Conservation (phyloP, 2,113 vertebrate genomes). For the Rhabdomys dilectus region DNA sequence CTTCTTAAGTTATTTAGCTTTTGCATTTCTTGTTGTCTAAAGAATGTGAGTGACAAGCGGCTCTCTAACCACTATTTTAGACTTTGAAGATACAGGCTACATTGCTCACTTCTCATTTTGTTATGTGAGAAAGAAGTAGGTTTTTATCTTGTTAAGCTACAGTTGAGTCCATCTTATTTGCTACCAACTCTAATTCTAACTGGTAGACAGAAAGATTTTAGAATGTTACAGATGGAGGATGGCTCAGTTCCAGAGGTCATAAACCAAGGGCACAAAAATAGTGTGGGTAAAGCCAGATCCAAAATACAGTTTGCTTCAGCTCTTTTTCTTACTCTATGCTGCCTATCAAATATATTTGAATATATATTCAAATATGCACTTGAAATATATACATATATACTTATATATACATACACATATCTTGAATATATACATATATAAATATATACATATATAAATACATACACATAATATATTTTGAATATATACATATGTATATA, state of each 20-base stretch:
- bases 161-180: constrained; percentile 34
- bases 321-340: constrained; percentile 30
- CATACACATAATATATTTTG: background rate
- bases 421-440: background rate
- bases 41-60: constrained; percentile 7
- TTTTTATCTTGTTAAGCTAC: constrained; percentile 10
- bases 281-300: background rate
- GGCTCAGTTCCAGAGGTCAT: constrained; percentile 25
- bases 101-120: constrained; percentile 51
- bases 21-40: constrained; percentile 24
- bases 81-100: background rate
- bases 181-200: constrained; percentile 34
- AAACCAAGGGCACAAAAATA: constrained; percentile 49
- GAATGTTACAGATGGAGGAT: background rate
- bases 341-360: constrained; percentile 6
- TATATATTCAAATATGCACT: background rate
- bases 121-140: constrained; percentile 34
- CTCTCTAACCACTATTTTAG: constrained; percentile 28
- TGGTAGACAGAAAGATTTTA: constrained; percentile 53
- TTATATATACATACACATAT: background rate
- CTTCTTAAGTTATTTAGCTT: constrained; percentile 25
- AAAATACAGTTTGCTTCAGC: constrained; percentile 54
- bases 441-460: background rate
- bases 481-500: background rate
- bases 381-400: background rate